These are phyloP conservation scores for Alexandromys fortis DNA, from an alignment of 2,113 vertebrate species.

Conservation along the genomic window DNA sequence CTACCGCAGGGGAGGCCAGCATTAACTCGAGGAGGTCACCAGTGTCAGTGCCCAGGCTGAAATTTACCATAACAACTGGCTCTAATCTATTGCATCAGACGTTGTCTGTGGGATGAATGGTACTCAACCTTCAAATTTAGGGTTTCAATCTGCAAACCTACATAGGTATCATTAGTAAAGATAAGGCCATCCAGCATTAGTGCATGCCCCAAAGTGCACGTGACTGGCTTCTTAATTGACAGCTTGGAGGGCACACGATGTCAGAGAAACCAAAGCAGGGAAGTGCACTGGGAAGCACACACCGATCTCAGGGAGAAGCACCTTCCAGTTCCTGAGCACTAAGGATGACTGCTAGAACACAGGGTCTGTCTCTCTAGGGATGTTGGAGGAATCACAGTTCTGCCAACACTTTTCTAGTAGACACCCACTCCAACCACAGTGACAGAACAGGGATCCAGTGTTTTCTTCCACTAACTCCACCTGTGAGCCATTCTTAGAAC, in stretches of 20 bases:
- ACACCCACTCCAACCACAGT: too few relatives aligned
- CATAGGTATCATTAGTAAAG: neutral
- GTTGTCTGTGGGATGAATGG: neutral
- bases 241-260: neutral
- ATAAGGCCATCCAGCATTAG: too few relatives aligned
- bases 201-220: neutral
- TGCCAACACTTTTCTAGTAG: neutral
- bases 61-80: neutral
- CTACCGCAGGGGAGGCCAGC: neutral
- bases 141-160: neutral
- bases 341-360: neutral
- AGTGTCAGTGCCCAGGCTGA: neutral
- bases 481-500: neutral
- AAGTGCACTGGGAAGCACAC: neutral
- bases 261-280: neutral
- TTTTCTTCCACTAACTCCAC: neutral
- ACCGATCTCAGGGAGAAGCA: neutral
- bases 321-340: neutral
- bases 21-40: neutral
- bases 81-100: neutral
- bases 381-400: neutral
- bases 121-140: neutral
- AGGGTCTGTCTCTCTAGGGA: too few relatives aligned
- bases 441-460: neutral
- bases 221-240: neutral